phyloP scores from a whole-genome alignment of 2,797 vertebrate genomes.

The Myotis pilosus region DNA sequence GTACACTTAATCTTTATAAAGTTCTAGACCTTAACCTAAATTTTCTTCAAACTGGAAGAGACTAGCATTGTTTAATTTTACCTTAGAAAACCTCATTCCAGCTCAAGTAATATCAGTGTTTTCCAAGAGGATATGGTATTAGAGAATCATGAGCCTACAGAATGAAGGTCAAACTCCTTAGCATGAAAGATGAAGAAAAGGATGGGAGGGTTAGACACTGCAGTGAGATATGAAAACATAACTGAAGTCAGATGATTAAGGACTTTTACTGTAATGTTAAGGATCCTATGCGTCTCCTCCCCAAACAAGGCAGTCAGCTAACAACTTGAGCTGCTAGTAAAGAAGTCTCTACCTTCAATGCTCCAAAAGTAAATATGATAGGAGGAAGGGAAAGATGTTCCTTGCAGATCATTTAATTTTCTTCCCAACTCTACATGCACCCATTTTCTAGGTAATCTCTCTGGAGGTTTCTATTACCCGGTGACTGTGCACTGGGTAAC shows the following conservation, averaged over 20 bases:
- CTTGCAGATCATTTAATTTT: background rate
- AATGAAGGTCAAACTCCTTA: background rate
- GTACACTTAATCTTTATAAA: slow-evolving; percentile 20
- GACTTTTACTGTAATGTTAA: background rate
- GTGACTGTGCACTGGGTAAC: background rate
- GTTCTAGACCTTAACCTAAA: slow-evolving; percentile 5
- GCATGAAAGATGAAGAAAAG: background rate
- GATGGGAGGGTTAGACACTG: background rate
- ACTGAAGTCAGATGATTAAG: slow-evolving; percentile 18
- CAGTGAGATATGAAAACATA: background rate
- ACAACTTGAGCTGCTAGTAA: background rate
- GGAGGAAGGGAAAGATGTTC: background rate
- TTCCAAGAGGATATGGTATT: slow-evolving; percentile 16
- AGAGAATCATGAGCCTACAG: background rate
- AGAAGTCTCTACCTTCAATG: background rate
- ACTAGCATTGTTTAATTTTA: slow-evolving; percentile 38
- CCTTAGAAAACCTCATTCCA: background rate
- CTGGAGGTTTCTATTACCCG: background rate
- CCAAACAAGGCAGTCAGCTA: background rate
- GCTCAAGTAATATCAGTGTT: background rate
- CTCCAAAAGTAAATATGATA: background rate
- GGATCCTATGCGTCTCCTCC: background rate
- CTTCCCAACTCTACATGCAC: background rate
- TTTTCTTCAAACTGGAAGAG: slow-evolving; percentile 47
- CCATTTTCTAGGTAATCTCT: slow-evolving; percentile 22